Evolutionary conservation across 2,113 vertebrate species (phyloP).

Genomic region (Geococcyx californianus): DNA sequence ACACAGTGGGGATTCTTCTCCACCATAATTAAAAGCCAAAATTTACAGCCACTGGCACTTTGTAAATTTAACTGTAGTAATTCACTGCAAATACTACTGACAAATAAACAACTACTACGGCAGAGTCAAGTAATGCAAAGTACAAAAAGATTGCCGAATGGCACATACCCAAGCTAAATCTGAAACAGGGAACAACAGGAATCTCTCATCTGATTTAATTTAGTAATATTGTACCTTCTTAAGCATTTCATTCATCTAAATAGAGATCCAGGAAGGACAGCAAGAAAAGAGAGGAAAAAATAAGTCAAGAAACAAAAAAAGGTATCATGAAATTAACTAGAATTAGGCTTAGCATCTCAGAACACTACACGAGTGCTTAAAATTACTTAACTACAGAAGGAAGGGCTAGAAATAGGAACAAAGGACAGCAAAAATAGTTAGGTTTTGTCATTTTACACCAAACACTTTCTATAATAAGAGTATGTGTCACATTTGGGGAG

Average conservation of each 20-base stretch:
- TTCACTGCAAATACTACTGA: conserved; percentile 29
- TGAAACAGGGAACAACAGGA: background rate
- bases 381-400: background rate
- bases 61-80: background rate
- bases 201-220: background rate
- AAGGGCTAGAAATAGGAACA: background rate
- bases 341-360: background rate
- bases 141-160: background rate
- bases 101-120: background rate
- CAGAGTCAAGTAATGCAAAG: background rate
- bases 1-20: background rate
- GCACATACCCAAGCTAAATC: background rate
- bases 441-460: background rate
- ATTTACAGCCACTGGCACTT: background rate
- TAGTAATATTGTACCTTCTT: conserved; percentile 73
- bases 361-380: background rate
- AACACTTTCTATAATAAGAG: background rate
- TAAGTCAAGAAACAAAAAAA: background rate
- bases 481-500: background rate
- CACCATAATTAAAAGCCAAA: background rate
- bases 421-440: background rate
- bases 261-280: conserved; percentile 66
- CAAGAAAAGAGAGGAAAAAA: conserved; percentile 25
- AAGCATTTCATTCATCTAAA: conserved; percentile 83
- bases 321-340: background rate